A percentile compares a stretch with the other conserved stretches of the same genome.
Conservation (phyloP, 1,140 invertebrate species). For the Cylas formicarius region DNA sequence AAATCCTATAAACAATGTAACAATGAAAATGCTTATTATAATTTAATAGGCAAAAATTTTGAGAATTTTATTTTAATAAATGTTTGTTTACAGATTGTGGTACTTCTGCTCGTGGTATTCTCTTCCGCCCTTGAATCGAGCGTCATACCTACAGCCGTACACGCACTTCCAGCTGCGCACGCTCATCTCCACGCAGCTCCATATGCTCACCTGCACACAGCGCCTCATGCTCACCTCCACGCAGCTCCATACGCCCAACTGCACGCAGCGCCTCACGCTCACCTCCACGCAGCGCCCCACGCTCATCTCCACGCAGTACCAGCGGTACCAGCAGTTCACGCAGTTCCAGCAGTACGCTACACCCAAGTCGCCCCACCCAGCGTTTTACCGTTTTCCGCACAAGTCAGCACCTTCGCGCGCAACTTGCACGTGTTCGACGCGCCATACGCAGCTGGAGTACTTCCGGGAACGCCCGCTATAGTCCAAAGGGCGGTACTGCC, state of each 20-base stretch:
- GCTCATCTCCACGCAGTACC: slow-evolving; percentile 3
- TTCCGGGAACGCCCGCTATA: slow-evolving; percentile 18
- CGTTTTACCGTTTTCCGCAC: slow-evolving; percentile 26
- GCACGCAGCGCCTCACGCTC: no score
- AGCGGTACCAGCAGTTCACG: slow-evolving; percentile 5
- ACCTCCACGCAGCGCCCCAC: no score
- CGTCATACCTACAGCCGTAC: slow-evolving; percentile 7
- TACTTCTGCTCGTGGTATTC: slow-evolving; percentile 1
- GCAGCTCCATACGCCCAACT: no score
- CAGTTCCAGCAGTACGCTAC: slow-evolving; percentile 18
- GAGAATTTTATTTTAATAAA: no score
- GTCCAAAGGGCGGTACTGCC: slow-evolving; percentile 13
- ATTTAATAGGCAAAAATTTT: no score
- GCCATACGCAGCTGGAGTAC: slow-evolving; percentile 27
- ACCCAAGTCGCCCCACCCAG: slow-evolving; percentile 26
- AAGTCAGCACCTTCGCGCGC: slow-evolving; percentile 28
- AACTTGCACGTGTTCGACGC: slow-evolving; percentile 27
- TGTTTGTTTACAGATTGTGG: slow-evolving; percentile 20
- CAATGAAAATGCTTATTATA: no score
- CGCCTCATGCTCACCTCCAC: no score
- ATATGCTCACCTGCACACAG: no score
- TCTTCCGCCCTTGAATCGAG: slow-evolving; percentile 7
- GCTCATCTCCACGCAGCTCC: no score
- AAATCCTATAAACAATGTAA: no score
- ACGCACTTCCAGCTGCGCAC: slow-evolving; percentile 3